Evolutionary conservation across 2,888 invertebrate species (phyloP).

Genomic region (Beris morrisii): DNA sequence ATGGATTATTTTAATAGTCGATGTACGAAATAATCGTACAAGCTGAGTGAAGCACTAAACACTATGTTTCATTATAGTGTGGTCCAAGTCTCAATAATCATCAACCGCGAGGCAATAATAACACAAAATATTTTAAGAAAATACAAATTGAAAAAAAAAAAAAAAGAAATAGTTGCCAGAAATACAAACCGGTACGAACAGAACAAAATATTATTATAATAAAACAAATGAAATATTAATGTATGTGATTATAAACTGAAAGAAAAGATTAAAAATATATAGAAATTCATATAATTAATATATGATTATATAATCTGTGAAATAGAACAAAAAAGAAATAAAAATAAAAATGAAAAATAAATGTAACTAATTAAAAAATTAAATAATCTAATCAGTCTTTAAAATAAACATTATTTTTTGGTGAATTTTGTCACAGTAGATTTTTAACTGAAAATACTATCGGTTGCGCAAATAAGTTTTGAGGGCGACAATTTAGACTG

Average conservation of each 20-base stretch:
- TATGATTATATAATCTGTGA: constrained; percentile 32
- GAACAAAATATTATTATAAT: constrained; percentile 21
- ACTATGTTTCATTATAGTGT: too few species aligned
- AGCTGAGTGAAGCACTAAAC: too few species aligned
- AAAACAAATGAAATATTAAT: constrained; percentile 28
- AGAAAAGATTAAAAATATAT: constrained; percentile 24
- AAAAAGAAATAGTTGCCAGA: constrained; percentile 23
- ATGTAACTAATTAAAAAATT: constrained; percentile 34
- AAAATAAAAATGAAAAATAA: constrained; percentile 27
- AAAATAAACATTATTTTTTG: too few species aligned
- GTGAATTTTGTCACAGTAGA: too few species aligned
- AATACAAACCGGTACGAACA: constrained; percentile 18
- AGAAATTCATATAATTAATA: constrained; percentile 25
- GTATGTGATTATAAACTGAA: constrained; percentile 32
- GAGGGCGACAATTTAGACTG: too few species aligned
- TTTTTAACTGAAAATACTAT: too few species aligned
- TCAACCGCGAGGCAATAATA: constrained; percentile 1
- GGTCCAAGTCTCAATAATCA: too few species aligned
- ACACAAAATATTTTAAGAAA: constrained; percentile 13
- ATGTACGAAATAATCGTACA: too few species aligned
- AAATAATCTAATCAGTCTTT: not conserved
- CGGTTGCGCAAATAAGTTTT: too few species aligned
- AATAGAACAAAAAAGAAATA: constrained; percentile 20
- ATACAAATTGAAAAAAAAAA: constrained; percentile 23
- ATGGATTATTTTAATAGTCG: too few species aligned